phyloP scores from a whole-genome alignment of 2,113 vertebrate species.

The Brachyhypopomus gauderio region DNA sequence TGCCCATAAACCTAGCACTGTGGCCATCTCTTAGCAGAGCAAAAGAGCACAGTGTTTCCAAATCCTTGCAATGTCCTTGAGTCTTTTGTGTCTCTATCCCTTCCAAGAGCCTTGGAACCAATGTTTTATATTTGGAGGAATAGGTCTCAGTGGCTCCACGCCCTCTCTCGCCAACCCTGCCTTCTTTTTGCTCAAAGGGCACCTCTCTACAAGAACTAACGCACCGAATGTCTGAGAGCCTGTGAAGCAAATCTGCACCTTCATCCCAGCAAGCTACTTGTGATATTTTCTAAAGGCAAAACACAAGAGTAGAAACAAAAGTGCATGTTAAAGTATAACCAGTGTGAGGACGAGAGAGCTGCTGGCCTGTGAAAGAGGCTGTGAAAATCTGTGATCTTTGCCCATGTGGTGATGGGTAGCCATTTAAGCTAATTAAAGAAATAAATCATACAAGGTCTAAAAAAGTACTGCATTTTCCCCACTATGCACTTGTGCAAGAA shows the following conservation, averaged over 20 bases:
- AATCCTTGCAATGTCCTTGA: too few relatives aligned
- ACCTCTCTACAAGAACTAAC: constrained; percentile 14
- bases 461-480: too few relatives aligned
- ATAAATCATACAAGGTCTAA: background rate
- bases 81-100: background rate
- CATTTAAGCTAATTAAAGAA: constrained; percentile 18
- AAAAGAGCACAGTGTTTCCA: background rate
- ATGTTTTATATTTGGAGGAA: constrained; percentile 19
- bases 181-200: background rate
- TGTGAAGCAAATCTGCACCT: constrained; percentile 13
- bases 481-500: too few relatives aligned
- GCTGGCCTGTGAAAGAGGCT: background rate
- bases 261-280: background rate
- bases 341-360: background rate
- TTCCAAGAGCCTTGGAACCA: constrained; percentile 4
- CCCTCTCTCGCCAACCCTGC: too few relatives aligned
- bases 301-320: background rate
- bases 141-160: background rate
- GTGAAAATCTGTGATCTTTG: constrained; percentile 12
- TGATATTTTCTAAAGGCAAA: constrained; percentile 4
- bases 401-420: background rate
- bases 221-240: constrained; percentile 19
- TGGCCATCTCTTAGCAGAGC: background rate
- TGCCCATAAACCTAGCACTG: background rate
- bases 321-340: background rate